phyloP scores from a whole-genome alignment of 2,888 invertebrate genomes.

The Frankliniella fusca region DNA sequence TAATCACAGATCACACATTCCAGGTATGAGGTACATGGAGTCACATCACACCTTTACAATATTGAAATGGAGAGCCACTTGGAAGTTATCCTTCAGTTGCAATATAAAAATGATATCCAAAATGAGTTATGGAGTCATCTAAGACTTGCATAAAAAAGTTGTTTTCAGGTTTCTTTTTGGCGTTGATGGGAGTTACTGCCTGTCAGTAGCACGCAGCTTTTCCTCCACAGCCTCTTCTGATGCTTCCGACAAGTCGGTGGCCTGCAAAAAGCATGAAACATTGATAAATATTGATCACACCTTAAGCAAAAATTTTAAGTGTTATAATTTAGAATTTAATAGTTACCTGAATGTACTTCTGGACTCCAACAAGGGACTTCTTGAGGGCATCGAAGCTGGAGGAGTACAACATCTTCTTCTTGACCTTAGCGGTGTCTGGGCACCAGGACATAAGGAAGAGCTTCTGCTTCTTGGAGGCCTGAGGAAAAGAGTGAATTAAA shows the following conservation, averaged over 20 bases:
- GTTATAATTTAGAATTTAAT: background rate
- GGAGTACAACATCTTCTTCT: slow-evolving; percentile 74
- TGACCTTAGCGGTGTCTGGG: slow-evolving; percentile 93
- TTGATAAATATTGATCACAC: background rate
- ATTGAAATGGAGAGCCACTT: background rate
- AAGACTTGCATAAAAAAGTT: slow-evolving; percentile 15
- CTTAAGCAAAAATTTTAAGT: too few relatives aligned
- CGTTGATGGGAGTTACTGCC: slow-evolving; percentile 58
- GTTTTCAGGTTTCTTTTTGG: slow-evolving; percentile 25
- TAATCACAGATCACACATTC: slow-evolving; percentile 13
- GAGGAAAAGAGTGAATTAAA: slow-evolving; percentile 30
- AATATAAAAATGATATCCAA: slow-evolving; percentile 20
- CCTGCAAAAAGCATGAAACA: slow-evolving; percentile 50
- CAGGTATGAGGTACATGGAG: background rate
- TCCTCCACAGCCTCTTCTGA: slow-evolving; percentile 91
- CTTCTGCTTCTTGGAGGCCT: slow-evolving; percentile 94
- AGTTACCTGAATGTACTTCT: slow-evolving; percentile 80
- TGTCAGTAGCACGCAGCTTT: slow-evolving; percentile 89
- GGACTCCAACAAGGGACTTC: slow-evolving; percentile 92
- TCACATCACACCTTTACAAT: slow-evolving; percentile 20
- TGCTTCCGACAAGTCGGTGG: slow-evolving; percentile 91
- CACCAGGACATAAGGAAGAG: slow-evolving; percentile 98
- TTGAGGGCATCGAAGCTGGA: slow-evolving; percentile 98
- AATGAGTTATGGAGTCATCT: slow-evolving; percentile 20
- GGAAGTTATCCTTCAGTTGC: slow-evolving; percentile 13